phyloP scores from a whole-genome alignment of 2,797 vertebrate genomes.

The Lutjanus campechanus region DNA sequence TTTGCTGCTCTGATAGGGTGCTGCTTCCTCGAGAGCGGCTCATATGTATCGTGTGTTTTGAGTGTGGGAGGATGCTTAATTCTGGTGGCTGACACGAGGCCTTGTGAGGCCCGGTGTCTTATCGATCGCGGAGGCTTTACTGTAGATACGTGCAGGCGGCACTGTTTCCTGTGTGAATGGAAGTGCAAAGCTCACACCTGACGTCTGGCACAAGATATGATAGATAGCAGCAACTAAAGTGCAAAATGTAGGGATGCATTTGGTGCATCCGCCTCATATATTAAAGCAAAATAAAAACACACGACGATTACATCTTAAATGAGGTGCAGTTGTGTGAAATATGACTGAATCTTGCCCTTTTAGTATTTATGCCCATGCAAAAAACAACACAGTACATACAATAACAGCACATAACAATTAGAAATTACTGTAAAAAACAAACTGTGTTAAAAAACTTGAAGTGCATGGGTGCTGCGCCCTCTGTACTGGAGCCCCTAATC shows the following conservation, averaged over 20 bases:
- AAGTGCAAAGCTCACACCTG: conserved; percentile 4
- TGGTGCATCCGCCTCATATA: too few relatives aligned
- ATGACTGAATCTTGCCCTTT: background rate
- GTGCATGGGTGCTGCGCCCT: background rate
- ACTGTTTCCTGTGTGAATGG: conserved; percentile 22
- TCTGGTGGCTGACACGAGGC: conserved; percentile 36
- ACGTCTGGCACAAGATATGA: background rate
- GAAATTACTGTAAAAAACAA: background rate
- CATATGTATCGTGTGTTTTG: conserved; percentile 20
- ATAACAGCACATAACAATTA: background rate
- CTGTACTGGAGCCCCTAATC: background rate
- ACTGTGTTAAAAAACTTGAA: too few relatives aligned
- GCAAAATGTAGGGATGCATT: background rate
- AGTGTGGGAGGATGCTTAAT: conserved; percentile 25
- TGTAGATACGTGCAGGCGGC: conserved; percentile 8
- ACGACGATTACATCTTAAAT: background rate
- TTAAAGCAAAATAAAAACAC: background rate
- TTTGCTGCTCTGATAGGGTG: conserved; percentile 22
- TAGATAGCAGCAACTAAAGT: background rate
- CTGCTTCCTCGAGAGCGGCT: conserved; percentile 36
- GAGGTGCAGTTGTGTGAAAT: background rate
- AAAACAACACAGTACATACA: too few relatives aligned
- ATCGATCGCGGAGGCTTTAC: conserved; percentile 27
- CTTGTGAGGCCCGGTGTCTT: background rate
- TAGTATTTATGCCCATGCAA: background rate